phyloP scores from a whole-genome alignment of 2,113 vertebrate species.

The Lethenteron camtschaticum region DNA sequence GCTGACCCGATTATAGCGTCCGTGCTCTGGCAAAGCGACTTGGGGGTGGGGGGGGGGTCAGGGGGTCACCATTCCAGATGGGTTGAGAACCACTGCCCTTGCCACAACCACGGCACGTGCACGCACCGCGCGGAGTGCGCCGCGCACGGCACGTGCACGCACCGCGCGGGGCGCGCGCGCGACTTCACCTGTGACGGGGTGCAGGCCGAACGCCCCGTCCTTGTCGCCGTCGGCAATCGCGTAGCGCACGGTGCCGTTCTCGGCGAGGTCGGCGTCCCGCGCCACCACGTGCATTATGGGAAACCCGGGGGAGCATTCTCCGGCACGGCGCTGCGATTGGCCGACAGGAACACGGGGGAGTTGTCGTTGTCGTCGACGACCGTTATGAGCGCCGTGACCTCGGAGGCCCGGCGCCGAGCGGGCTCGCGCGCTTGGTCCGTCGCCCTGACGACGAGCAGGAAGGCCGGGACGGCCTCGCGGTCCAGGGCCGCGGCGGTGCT shows the following conservation, averaged over 20 bases:
- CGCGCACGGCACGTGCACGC: too few relatives aligned
- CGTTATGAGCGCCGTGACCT: slow-evolving; percentile 52
- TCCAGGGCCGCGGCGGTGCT: slow-evolving; percentile 60
- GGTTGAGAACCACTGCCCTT: too few relatives aligned
- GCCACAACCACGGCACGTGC: too few relatives aligned
- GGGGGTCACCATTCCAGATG: too few relatives aligned
- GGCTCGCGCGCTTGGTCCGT: slow-evolving; percentile 30
- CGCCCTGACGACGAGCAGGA: slow-evolving; percentile 58
- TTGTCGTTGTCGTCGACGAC: slow-evolving; percentile 92
- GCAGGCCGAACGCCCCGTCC: slow-evolving; percentile 59
- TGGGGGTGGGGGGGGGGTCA: too few relatives aligned
- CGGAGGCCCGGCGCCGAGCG: slow-evolving; percentile 22
- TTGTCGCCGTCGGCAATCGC: slow-evolving; percentile 34
- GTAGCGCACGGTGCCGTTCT: slow-evolving; percentile 55
- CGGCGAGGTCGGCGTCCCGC: slow-evolving; percentile 39
- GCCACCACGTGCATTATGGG: slow-evolving; percentile 51
- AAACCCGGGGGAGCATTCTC: slow-evolving; percentile 15
- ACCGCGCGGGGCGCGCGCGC: too few relatives aligned
- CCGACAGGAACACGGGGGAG: slow-evolving; percentile 40
- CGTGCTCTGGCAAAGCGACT: too few relatives aligned
- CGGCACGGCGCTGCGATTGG: not conserved
- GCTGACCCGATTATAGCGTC: too few relatives aligned
- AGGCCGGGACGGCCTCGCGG: slow-evolving; percentile 59
- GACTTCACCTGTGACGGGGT: slow-evolving; percentile 45
- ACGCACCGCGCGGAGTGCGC: too few relatives aligned